Evolutionary conservation across 2,888 invertebrate genomes (phyloP).

Genomic region (Mythimna ferrago): DNA sequence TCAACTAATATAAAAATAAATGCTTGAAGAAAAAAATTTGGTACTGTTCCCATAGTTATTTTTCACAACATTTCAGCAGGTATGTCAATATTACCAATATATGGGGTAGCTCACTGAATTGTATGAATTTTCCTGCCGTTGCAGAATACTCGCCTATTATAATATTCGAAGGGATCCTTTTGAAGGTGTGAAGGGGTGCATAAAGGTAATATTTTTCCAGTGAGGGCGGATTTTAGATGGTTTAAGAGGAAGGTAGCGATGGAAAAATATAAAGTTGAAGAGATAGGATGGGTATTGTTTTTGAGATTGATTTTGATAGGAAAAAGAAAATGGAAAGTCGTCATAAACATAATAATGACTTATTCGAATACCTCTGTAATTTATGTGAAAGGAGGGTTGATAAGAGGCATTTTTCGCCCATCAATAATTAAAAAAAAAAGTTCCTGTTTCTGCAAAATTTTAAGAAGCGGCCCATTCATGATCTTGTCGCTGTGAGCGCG

Average conservation of each 20-base stretch:
- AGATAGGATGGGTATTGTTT: not conserved
- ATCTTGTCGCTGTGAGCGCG: too few relatives aligned
- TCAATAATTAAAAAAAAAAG: too few relatives aligned
- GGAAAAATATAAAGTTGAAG: slow-evolving; percentile 9
- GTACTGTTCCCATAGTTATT: not conserved
- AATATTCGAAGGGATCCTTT: slow-evolving; percentile 34
- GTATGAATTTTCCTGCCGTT: slow-evolving; percentile 21
- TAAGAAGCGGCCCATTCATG: too few relatives aligned
- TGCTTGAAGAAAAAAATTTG: not conserved
- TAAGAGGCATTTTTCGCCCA: too few relatives aligned
- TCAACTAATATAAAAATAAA: not conserved
- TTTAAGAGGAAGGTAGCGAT: not conserved
- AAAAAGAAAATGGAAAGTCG: not conserved
- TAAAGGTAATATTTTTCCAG: slow-evolving; percentile 36
- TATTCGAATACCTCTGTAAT: too few relatives aligned
- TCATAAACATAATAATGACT: too few relatives aligned
- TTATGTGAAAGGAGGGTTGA: too few relatives aligned
- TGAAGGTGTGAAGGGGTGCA: slow-evolving; percentile 44
- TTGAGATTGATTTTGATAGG: not conserved
- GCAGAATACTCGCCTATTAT: slow-evolving; percentile 32
- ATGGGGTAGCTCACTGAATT: slow-evolving; percentile 5
- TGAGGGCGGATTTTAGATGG: slow-evolving; percentile 9
- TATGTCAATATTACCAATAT: slow-evolving; percentile 17
- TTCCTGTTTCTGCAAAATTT: too few relatives aligned
- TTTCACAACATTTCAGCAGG: not conserved